phyloP scores from a whole-genome alignment of 2,797 vertebrate genomes.

The Pseudopleuronectes americanus region DNA sequence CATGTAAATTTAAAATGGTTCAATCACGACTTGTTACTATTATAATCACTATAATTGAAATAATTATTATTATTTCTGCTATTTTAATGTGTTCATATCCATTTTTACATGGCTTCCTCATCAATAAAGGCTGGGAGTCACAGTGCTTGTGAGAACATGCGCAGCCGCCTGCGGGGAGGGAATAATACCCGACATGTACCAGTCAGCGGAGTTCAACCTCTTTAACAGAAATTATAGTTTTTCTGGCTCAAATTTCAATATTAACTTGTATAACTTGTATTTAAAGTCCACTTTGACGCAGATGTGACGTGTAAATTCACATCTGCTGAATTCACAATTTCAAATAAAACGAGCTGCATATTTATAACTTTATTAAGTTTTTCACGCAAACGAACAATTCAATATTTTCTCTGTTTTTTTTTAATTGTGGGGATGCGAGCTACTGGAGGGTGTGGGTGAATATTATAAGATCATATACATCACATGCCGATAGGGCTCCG shows the following conservation, averaged over 20 bases:
- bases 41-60: background rate
- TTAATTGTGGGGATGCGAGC: background rate
- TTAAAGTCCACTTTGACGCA: background rate
- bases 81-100: background rate
- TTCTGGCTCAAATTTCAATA: background rate
- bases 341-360: too few relatives aligned
- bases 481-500: too few relatives aligned
- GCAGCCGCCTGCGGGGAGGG: background rate
- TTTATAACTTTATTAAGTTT: background rate
- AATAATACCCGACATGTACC: background rate
- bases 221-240: conserved; percentile 6
- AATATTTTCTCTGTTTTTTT: background rate
- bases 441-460: background rate
- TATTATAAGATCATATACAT: background rate
- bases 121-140: background rate
- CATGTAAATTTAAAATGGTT: too few relatives aligned
- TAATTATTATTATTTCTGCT: background rate
- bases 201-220: conserved; percentile 8
- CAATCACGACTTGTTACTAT: background rate
- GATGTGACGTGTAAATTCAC: background rate
- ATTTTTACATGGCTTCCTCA: background rate
- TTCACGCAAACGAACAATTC: background rate
- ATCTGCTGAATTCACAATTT: background rate
- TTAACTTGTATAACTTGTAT: conserved; percentile 10
- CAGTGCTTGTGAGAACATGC: background rate